phyloP scores from a whole-genome alignment of 2,888 invertebrate species.

The Orchestes rusci region DNA sequence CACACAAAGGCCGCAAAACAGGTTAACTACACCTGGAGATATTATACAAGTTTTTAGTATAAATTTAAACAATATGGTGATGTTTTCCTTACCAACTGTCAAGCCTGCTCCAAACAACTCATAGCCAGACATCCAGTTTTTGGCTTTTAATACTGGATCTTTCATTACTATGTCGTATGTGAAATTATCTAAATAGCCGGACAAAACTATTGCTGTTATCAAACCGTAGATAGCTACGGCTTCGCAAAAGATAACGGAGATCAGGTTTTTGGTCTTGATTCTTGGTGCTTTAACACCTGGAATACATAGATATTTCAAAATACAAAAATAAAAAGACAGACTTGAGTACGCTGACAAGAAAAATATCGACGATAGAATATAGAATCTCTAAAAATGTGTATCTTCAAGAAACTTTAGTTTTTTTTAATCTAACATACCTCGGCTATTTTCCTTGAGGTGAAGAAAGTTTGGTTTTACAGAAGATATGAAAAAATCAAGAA shows the following conservation, averaged over 20 bases:
- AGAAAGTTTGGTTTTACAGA: too few species aligned
- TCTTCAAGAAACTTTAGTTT: too few species aligned
- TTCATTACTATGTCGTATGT: conserved; percentile 44
- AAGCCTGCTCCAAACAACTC: conserved; percentile 94
- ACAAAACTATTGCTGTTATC: conserved; percentile 95
- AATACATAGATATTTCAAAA: too few species aligned
- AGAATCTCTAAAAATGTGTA: too few species aligned
- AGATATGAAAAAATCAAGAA: too few species aligned
- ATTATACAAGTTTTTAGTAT: conserved; percentile 37
- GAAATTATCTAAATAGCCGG: conserved; percentile 60
- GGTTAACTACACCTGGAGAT: conserved; percentile 90
- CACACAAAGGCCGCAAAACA: conserved; percentile 93
- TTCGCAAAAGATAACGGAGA: conserved; percentile 99
- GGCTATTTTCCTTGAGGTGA: too few species aligned
- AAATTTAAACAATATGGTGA: background rate
- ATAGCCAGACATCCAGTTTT: conserved; percentile 83
- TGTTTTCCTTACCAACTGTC: conserved; percentile 78
- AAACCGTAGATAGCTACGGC: conserved; percentile 99
- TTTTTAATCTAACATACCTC: too few species aligned
- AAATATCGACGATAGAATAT: too few species aligned
- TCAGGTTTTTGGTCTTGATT: conserved; percentile 98
- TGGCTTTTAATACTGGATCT: conserved; percentile 44
- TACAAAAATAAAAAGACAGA: too few species aligned
- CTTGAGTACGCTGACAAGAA: too few species aligned
- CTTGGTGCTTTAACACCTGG: conserved; percentile 97